Percentiles rank a stretch among this genome's conserved stretches.
These are phyloP conservation scores for Scophthalmus maximus DNA, from an alignment of 2,113 vertebrate genomes.

Conservation along the genomic window DNA sequence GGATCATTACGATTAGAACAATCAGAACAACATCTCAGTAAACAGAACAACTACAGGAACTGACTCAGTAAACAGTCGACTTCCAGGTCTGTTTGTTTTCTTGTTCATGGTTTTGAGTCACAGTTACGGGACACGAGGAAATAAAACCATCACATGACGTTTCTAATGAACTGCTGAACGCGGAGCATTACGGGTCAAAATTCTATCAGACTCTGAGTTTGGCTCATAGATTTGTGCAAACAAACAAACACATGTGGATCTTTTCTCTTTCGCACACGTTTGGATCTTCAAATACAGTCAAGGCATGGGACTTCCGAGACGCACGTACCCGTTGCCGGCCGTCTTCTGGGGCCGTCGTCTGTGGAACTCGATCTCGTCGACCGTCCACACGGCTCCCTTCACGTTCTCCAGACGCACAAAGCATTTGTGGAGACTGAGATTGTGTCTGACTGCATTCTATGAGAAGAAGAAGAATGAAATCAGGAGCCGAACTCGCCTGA, in stretches of 20 bases:
- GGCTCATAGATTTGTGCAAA: not conserved
- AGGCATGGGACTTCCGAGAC: not conserved
- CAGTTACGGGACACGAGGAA: not conserved
- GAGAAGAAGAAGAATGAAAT: not conserved
- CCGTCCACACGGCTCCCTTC: conserved; percentile 90
- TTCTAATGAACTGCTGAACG: not conserved
- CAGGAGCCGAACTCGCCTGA: not conserved
- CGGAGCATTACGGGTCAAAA: not conserved
- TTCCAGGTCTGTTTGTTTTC: not conserved
- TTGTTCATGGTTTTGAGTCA: conserved; percentile 29
- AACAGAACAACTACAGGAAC: too few species aligned
- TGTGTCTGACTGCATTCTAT: conserved; percentile 85
- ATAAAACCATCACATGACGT: not conserved
- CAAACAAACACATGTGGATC: not conserved
- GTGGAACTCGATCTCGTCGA: conserved; percentile 99
- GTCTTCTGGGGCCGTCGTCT: conserved; percentile 98
- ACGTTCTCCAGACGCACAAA: conserved; percentile 84
- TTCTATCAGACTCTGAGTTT: not conserved
- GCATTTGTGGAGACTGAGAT: conserved; percentile 86
- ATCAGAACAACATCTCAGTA: too few species aligned
- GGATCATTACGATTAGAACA: too few species aligned
- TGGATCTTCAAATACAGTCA: not conserved
- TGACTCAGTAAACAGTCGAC: not conserved
- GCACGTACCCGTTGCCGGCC: conserved; percentile 88
- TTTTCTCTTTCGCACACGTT: not conserved